These are phyloP conservation scores for Australoheros scitulus DNA, from an alignment of 2,113 vertebrate genomes.

Conservation along the genomic window DNA sequence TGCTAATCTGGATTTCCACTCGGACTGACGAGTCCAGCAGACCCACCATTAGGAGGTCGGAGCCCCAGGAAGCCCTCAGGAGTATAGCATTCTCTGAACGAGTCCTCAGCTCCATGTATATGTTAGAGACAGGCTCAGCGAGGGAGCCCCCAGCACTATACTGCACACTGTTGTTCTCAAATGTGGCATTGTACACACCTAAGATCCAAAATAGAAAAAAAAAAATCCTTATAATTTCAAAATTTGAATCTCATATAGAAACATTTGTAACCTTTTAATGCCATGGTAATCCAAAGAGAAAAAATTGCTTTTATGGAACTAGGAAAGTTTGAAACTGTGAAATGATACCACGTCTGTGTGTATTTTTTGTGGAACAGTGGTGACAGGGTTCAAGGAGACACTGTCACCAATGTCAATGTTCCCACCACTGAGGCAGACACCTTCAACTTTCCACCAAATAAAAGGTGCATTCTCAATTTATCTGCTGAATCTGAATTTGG, in stretches of 20 bases:
- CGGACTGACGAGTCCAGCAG: constrained; percentile 82
- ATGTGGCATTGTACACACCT: constrained; percentile 90
- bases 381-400: no score
- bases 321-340: no score
- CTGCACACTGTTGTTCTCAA: constrained; percentile 77
- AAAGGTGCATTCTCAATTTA: no score
- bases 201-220: background rate
- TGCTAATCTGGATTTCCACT: constrained; percentile 80
- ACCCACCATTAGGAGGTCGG: constrained; percentile 81
- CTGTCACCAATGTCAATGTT: no score
- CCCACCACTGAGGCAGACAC: no score
- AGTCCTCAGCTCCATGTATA: constrained; percentile 88
- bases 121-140: constrained; percentile 65
- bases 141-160: constrained; percentile 81
- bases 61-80: constrained; percentile 76
- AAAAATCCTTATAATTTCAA: background rate
- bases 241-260: background rate
- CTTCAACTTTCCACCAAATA: no score
- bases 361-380: no score
- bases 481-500: no score
- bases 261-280: background rate
- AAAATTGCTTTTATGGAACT: no score
- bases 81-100: constrained; percentile 85
- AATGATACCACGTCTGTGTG: no score
- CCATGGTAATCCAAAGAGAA: no score